A percentile compares a stretch with the other conserved stretches of the same genome.
Conservation (phyloP, 1,140 invertebrate genomes). For the Scaptomyza pallida region DNA sequence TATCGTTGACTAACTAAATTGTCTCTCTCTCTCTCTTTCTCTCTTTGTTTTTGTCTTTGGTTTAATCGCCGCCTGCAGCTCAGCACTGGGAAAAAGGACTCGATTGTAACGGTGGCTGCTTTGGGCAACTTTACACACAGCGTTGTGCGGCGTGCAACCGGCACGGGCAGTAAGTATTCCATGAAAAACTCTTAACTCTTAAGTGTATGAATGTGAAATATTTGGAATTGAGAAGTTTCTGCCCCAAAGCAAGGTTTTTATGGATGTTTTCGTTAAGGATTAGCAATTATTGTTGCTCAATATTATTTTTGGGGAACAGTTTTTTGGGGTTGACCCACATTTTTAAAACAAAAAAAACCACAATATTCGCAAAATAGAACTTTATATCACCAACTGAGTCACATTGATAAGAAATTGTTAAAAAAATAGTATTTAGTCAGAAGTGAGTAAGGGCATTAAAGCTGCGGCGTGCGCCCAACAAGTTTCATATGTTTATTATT, state of each 20-base stretch:
- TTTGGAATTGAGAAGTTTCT: neutral
- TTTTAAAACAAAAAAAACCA: neutral
- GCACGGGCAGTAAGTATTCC: slow-evolving; percentile 79
- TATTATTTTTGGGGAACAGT: too few relatives aligned
- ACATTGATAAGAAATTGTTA: neutral
- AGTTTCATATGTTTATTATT: neutral
- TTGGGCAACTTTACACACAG: slow-evolving; percentile 81
- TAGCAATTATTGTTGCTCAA: too few relatives aligned
- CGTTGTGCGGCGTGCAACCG: slow-evolving; percentile 79
- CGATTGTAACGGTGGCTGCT: slow-evolving; percentile 82
- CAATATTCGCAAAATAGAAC: neutral
- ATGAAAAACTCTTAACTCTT: neutral
- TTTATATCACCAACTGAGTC: neutral
- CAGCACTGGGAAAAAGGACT: slow-evolving; percentile 82
- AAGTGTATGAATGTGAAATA: neutral
- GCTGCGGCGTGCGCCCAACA: slow-evolving; percentile 2
- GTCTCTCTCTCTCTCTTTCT: neutral
- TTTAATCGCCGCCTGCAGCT: slow-evolving; percentile 56
- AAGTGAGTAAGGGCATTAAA: slow-evolving; percentile 15
- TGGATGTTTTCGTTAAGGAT: too few relatives aligned
- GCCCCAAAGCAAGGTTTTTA: too few relatives aligned
- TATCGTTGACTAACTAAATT: slow-evolving; percentile 20
- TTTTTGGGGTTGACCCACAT: too few relatives aligned
- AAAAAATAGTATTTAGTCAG: neutral
- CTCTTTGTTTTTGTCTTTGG: too few relatives aligned